Conservation (phyloP, 2,797 vertebrate species). For the Periophthalmus magnuspinnatus region DNA sequence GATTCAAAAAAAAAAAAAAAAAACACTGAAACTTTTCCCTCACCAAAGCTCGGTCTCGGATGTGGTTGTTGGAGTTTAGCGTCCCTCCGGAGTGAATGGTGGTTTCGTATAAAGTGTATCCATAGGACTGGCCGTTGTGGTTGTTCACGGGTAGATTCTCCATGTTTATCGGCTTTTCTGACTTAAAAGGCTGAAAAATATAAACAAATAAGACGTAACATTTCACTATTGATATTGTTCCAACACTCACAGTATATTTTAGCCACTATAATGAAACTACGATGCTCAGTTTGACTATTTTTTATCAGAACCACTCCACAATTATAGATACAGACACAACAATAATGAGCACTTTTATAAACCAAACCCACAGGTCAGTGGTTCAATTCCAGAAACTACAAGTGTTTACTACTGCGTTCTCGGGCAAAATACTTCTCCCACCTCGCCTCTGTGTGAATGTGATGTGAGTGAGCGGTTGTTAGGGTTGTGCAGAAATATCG, state of each 20-base stretch:
- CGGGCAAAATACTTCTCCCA: too few relatives aligned
- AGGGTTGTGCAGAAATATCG: too few relatives aligned
- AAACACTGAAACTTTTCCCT: slow-evolving; percentile 26
- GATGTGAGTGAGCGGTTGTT: not conserved
- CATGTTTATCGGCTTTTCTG: slow-evolving; percentile 86
- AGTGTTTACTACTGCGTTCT: not conserved
- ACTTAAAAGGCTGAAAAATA: slow-evolving; percentile 74
- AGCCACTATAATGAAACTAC: not conserved
- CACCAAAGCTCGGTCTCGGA: slow-evolving; percentile 90
- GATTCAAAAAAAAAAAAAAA: not conserved
- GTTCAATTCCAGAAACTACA: too few relatives aligned
- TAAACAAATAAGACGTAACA: not conserved
- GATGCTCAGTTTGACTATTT: not conserved
- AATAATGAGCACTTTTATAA: not conserved
- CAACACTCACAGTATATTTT: not conserved
- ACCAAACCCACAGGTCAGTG: too few relatives aligned
- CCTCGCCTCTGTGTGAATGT: not conserved
- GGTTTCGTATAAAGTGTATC: slow-evolving; percentile 90
- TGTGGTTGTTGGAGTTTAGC: slow-evolving; percentile 78
- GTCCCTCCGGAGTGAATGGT: slow-evolving; percentile 78
- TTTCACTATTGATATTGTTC: not conserved
- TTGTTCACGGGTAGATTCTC: slow-evolving; percentile 87
- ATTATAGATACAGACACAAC: not conserved
- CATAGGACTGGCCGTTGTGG: slow-evolving; percentile 86
- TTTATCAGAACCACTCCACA: not conserved